These are phyloP conservation scores for Reticulitermes lucifugus DNA, from an alignment of 2,888 invertebrate genomes.

Conservation along the genomic window DNA sequence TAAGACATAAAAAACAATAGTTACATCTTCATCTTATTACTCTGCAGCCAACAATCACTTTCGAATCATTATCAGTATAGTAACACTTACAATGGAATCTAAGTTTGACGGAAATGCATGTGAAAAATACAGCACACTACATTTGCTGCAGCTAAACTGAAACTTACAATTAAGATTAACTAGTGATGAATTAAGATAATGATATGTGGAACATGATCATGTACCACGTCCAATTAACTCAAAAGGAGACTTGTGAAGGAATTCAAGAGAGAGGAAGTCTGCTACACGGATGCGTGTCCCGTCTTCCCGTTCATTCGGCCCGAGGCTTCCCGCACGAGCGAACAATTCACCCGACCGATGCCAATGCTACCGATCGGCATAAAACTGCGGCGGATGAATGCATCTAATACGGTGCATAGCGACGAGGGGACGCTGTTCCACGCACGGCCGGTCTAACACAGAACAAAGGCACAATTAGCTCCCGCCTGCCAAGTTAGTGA, in stretches of 20 bases:
- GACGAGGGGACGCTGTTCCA: slow-evolving; percentile 85
- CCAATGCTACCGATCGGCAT: slow-evolving; percentile 42
- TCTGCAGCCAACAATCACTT: slow-evolving; percentile 18
- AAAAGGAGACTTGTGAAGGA: slow-evolving; percentile 24
- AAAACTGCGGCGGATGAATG: slow-evolving; percentile 43
- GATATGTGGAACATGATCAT: slow-evolving; percentile 2
- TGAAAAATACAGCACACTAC: slow-evolving; percentile 29
- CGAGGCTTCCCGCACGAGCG: slow-evolving; percentile 49
- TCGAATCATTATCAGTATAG: slow-evolving; percentile 21
- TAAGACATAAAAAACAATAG: slow-evolving; percentile 7
- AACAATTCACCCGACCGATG: slow-evolving; percentile 48
- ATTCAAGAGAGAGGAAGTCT: slow-evolving; percentile 27
- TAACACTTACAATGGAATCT: slow-evolving; percentile 16
- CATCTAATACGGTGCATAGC: slow-evolving; percentile 84
- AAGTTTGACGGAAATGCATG: background rate
- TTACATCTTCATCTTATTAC: slow-evolving; percentile 25
- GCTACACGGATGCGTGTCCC: slow-evolving; percentile 30
- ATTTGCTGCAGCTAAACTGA: slow-evolving; percentile 26
- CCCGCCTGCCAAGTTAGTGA: slow-evolving; percentile 38
- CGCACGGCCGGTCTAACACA: slow-evolving; percentile 79
- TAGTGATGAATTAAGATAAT: slow-evolving; percentile 10
- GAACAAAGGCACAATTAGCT: slow-evolving; percentile 56
- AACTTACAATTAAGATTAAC: slow-evolving; percentile 26
- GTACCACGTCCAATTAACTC: slow-evolving; percentile 6
- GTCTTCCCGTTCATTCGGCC: slow-evolving; percentile 46